Conservation (phyloP, 2,797 vertebrate species). For the Mus caroli region DNA sequence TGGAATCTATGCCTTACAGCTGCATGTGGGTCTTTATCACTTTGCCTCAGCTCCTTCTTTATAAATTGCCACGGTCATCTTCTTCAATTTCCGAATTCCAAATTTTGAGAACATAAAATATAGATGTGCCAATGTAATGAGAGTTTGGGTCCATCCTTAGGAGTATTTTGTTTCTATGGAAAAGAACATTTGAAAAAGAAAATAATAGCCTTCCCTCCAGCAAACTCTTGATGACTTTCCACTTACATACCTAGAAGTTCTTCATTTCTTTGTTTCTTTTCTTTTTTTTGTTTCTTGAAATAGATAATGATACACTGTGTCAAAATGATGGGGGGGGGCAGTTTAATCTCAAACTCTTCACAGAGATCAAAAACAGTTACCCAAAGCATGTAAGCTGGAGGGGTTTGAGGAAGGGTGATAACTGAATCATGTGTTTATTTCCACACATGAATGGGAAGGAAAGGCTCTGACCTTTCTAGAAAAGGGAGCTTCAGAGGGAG, state of each 20-base stretch:
- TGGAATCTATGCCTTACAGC: neutral
- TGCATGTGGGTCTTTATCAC: no score
- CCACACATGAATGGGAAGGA: neutral
- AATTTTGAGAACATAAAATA: slow-evolving; percentile 19
- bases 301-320: neutral
- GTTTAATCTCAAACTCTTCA: slow-evolving; percentile 36
- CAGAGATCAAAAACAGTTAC: neutral
- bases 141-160: neutral
- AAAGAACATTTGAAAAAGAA: slow-evolving; percentile 22
- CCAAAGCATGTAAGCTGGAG: neutral
- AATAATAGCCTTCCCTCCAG: neutral
- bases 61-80: neutral
- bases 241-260: neutral
- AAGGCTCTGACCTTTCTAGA: neutral
- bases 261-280: slow-evolving; percentile 19
- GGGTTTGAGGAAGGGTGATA: neutral
- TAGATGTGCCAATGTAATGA: neutral
- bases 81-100: neutral
- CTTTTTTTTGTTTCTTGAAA: slow-evolving; percentile 44
- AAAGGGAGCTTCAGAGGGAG: neutral
- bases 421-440: slow-evolving; percentile 16
- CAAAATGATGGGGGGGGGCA: neutral
- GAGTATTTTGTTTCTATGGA: neutral
- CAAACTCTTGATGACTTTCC: neutral
- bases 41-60: no score